Conservation (phyloP, 2,888 invertebrate genomes). For the Tachina grossa region DNA sequence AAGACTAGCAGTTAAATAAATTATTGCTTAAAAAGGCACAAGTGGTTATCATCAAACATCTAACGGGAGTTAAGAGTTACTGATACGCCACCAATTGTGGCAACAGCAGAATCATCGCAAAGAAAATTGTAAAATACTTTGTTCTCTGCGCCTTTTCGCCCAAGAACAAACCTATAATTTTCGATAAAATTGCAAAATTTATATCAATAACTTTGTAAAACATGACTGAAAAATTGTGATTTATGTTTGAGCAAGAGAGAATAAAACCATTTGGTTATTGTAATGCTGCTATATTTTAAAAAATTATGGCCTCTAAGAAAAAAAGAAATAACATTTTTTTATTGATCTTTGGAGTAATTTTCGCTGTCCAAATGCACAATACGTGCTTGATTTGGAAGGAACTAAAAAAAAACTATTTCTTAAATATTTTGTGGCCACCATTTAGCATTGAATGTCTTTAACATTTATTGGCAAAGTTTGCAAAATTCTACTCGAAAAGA, state of each 20-base stretch:
- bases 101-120: background rate
- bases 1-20: conserved; percentile 50
- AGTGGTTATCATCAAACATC: conserved; percentile 58
- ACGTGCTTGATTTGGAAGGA: conserved; percentile 55
- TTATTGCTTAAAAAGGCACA: conserved; percentile 61
- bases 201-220: conserved; percentile 71
- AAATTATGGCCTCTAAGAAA: conserved; percentile 35
- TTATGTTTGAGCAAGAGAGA: conserved; percentile 46
- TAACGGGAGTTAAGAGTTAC: conserved; percentile 27
- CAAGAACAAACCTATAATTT: conserved; percentile 34
- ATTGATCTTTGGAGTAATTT: conserved; percentile 46
- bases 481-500: conserved; percentile 37
- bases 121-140: background rate
- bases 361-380: conserved; percentile 50
- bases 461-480: conserved; percentile 70
- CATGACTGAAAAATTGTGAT: conserved; percentile 69
- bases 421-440: conserved; percentile 48
- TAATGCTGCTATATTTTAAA: conserved; percentile 37
- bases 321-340: conserved; percentile 23
- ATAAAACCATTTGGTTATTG: conserved; percentile 56
- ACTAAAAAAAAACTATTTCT: conserved; percentile 17
- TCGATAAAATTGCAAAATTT: conserved; percentile 60
- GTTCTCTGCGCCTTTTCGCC: too few relatives aligned
- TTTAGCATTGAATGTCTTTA: conserved; percentile 61
- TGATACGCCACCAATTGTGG: background rate